These are phyloP conservation scores for Pteromalus puparum DNA, from an alignment of 1,140 invertebrate species.

Conservation along the genomic window DNA sequence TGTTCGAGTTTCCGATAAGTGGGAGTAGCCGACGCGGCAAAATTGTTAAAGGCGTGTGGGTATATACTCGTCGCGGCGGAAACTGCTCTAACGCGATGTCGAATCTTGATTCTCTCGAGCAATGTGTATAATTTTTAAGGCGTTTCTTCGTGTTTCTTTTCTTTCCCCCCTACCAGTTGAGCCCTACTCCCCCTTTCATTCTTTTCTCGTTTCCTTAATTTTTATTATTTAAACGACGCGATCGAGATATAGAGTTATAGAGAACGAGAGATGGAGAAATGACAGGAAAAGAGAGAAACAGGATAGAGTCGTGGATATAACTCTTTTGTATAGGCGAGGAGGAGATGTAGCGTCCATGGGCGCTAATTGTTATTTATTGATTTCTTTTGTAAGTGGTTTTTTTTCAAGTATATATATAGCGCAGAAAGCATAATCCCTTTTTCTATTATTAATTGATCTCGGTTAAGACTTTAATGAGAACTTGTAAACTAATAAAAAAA, in stretches of 20 bases:
- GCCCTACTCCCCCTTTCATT: neutral
- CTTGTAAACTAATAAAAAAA: slow-evolving; percentile 44
- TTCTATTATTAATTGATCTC: slow-evolving; percentile 52
- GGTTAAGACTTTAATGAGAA: slow-evolving; percentile 35
- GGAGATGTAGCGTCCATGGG: neutral
- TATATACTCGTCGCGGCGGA: neutral
- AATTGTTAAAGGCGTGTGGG: neutral
- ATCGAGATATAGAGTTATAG: slow-evolving; percentile 23
- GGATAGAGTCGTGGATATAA: slow-evolving; percentile 7
- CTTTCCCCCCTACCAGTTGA: neutral
- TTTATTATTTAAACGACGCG: slow-evolving; percentile 47
- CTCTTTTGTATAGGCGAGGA: slow-evolving; percentile 35
- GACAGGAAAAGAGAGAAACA: neutral
- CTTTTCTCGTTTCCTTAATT: slow-evolving; percentile 23
- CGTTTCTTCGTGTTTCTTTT: slow-evolving; percentile 31
- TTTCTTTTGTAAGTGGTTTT: slow-evolving; percentile 47
- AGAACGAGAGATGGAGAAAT: neutral
- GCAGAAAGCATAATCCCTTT: slow-evolving; percentile 36
- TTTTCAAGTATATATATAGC: slow-evolving; percentile 12
- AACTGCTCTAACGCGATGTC: neutral
- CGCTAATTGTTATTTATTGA: slow-evolving; percentile 49
- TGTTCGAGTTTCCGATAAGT: neutral
- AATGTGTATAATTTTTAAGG: slow-evolving; percentile 44
- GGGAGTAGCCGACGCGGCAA: neutral
- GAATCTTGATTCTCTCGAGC: slow-evolving; percentile 8